Base-by-base conservation (phyloP, 2,113 vertebrate genomes). In the Prunella himalayana region DNA sequence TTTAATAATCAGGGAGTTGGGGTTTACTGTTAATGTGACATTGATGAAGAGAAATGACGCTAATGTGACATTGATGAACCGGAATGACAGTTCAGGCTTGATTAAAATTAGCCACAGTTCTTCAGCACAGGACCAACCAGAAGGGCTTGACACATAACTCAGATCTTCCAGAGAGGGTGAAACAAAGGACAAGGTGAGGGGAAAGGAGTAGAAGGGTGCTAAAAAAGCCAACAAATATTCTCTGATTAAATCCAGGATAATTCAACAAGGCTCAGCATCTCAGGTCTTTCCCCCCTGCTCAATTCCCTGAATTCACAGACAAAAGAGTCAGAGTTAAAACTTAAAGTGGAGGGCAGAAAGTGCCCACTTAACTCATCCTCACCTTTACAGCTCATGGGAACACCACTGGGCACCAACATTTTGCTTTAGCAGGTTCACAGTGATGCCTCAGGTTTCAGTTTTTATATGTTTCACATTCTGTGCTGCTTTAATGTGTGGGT, bases 61-160 rank as follows among this genome's bases (percentile, higher is more conserved):
- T 99, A 99, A 99, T 98, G 98, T 98, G 98, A 98, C 98, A 98
- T 93, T 98, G 98, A 98, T 98, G 98, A 98, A 97, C 94, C 71
- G 14, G 69, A 98, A 98, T 98, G 98, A 98, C 98, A 98, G 98
- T 61, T 98, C 92, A 31, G 84, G 92, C 95, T 97, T 99, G 99
- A 99, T 99, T 99, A 98, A 98, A 99, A 99, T 99, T 97, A 98
- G 98, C 98, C 96, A 65, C 79, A 91, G 97, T 97, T 97, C 96
- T 93, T 90, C 89, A 91, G 73, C 82, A 82, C 73, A 82, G 81
- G 90, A 89, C 91, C 85, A 92, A 82, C 57, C 60, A 82, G 23
- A 89, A 84, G 75, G 84, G 86, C 44, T 88, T 21, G 70, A 59
- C 82, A 86, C 10, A 9, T 0, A 90, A 56, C 70, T 84, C 3